These are phyloP conservation scores for Lepidonotus clava DNA, from an alignment of 2,888 invertebrate species.

Conservation along the genomic window DNA sequence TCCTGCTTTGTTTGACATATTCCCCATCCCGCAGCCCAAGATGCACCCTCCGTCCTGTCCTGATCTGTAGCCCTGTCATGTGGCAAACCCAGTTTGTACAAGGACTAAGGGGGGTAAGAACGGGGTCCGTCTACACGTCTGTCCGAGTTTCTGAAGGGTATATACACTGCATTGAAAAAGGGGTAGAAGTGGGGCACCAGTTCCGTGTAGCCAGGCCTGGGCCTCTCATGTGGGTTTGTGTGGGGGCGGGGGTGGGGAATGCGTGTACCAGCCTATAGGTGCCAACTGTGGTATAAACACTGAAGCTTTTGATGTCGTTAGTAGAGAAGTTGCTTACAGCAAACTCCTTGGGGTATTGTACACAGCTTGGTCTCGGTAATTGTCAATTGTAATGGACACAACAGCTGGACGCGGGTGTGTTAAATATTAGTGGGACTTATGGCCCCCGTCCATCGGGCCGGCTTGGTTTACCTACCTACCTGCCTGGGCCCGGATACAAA, in stretches of 20 bases:
- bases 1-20: neutral
- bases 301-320: neutral
- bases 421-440: neutral
- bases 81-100: conserved; percentile 1
- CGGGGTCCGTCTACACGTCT: neutral
- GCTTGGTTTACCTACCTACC: neutral
- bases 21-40: neutral
- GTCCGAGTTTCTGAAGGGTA: conserved; percentile 13
- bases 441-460: neutral
- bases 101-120: neutral
- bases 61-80: neutral
- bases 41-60: neutral
- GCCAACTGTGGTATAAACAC: conserved; percentile 35
- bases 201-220: no score
- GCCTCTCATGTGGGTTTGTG: neutral
- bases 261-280: neutral
- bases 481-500: neutral
- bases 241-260: neutral
- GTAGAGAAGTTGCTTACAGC: neutral
- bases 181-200: neutral
- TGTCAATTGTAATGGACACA: conserved; percentile 12
- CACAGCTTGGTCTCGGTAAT: neutral
- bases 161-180: neutral
- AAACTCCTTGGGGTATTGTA: neutral
- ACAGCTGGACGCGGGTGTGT: conserved; percentile 1